A percentile compares a stretch with the other conserved stretches of the same genome.
Conservation (phyloP, 1,140 invertebrate species). For the Zaprionus inermis region DNA sequence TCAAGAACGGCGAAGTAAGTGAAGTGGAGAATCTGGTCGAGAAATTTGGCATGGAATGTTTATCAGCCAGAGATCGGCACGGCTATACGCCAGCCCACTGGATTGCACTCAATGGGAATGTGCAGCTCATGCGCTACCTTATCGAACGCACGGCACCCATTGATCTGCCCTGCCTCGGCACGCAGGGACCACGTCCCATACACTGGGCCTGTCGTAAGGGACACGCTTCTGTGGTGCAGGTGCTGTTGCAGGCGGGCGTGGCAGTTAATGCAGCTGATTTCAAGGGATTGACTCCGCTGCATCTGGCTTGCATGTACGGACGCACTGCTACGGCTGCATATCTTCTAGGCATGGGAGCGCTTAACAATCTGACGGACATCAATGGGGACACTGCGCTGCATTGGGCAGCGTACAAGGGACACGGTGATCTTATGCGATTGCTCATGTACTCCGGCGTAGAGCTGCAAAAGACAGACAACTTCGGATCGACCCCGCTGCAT, state of each 20-base stretch:
- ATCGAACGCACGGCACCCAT: conserved; percentile 92
- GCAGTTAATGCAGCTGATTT: conserved; percentile 95
- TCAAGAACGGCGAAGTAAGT: conserved; percentile 87
- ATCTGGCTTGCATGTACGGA: conserved; percentile 97
- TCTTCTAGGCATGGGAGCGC: conserved; percentile 93
- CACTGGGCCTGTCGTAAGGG: conserved; percentile 96
- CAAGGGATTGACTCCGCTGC: conserved; percentile 95
- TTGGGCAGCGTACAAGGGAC: conserved; percentile 96
- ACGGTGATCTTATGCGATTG: conserved; percentile 93
- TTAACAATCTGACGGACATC: conserved; percentile 93
- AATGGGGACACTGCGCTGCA: conserved; percentile 96
- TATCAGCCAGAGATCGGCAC: conserved; percentile 93
- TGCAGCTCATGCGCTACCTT: conserved; percentile 93
- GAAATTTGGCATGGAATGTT: conserved; percentile 89
- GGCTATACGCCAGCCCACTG: conserved; percentile 96
- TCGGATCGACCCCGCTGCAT: conserved; percentile 96
- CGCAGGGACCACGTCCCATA: conserved; percentile 94
- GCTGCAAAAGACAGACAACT: conserved; percentile 95
- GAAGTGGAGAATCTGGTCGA: conserved; percentile 91
- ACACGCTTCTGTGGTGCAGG: conserved; percentile 92
- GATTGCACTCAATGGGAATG: conserved; percentile 94
- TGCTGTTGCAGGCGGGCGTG: conserved; percentile 93
- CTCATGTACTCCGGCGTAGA: conserved; percentile 90
- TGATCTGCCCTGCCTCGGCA: conserved; percentile 93
- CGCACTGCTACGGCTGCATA: conserved; percentile 94